These are phyloP conservation scores for Eumerus sabulonum DNA, from an alignment of 2,888 invertebrate genomes.

Conservation along the genomic window DNA sequence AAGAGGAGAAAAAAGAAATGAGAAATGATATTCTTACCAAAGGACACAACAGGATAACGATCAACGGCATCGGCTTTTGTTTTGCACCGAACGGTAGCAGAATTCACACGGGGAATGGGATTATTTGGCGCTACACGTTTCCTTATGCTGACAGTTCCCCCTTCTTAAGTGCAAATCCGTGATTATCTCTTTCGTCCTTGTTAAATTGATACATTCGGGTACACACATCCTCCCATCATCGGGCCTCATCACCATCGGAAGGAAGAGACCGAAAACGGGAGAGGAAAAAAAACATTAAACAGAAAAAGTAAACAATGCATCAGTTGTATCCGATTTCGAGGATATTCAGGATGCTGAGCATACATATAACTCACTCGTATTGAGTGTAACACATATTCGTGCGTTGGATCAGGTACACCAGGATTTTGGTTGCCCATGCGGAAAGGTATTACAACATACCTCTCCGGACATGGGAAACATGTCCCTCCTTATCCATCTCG, in stretches of 20 bases:
- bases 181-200: conserved; percentile 66
- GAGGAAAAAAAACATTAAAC: not conserved
- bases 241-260: conserved; percentile 49
- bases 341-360: conserved; percentile 30
- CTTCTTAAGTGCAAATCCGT: conserved; percentile 66
- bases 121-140: conserved; percentile 63
- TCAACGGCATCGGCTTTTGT: conserved; percentile 17
- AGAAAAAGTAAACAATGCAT: conserved; percentile 30
- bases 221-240: conserved; percentile 45
- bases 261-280: conserved; percentile 1
- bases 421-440: conserved; percentile 67
- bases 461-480: conserved; percentile 19
- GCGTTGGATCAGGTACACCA: conserved; percentile 65
- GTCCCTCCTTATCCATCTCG: conserved; percentile 18
- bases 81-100: conserved; percentile 43
- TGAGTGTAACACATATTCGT: conserved; percentile 45
- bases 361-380: conserved; percentile 4
- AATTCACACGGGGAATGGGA: conserved; percentile 67
- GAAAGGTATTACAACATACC: conserved; percentile 40
- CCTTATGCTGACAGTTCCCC: conserved; percentile 14
- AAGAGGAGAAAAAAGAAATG: conserved; percentile 4
- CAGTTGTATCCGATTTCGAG: conserved; percentile 40
- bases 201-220: conserved; percentile 66
- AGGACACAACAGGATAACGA: conserved; percentile 20
- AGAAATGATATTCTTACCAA: no score